Percentiles rank a stretch among this genome's conserved stretches.
Evolutionary conservation across 2,888 invertebrate genomes (phyloP).

Genomic region (Athalia circularis): DNA sequence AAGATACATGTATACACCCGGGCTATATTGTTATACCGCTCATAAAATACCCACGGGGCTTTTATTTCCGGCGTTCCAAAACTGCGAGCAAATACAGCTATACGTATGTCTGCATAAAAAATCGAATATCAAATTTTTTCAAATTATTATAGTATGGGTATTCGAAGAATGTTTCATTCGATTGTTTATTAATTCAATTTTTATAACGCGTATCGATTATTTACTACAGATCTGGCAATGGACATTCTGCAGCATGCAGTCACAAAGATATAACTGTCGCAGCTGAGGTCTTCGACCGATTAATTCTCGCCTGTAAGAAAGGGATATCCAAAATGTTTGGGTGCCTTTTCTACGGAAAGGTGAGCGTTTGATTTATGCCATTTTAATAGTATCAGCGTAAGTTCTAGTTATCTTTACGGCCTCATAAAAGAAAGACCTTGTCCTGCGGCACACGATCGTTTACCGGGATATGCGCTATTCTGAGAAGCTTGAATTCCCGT

Average conservation of each 20-base stretch:
- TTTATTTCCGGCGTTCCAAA: slow-evolving; percentile 25
- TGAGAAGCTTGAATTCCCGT: background rate
- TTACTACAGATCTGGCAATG: no score
- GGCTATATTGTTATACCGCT: no score
- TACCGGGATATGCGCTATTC: background rate
- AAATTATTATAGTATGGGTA: no score
- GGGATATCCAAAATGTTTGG: no score
- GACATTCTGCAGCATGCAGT: no score
- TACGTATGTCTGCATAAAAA: no score
- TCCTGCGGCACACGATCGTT: background rate
- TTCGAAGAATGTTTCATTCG: no score
- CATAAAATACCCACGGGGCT: background rate
- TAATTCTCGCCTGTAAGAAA: no score
- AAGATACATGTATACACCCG: no score
- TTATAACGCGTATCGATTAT: no score
- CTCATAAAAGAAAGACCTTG: slow-evolving; percentile 63
- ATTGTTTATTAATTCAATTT: no score
- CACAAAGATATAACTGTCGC: background rate
- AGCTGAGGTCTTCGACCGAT: background rate
- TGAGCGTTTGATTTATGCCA: slow-evolving; percentile 68
- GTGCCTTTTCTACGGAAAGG: background rate
- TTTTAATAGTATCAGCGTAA: slow-evolving; percentile 66
- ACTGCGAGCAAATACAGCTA: background rate
- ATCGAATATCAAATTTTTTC: no score
- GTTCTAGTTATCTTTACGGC: slow-evolving; percentile 70